These are phyloP conservation scores for human DNA, from an alignment of 2,113 vertebrate genomes.

Conservation along the genomic window DNA sequence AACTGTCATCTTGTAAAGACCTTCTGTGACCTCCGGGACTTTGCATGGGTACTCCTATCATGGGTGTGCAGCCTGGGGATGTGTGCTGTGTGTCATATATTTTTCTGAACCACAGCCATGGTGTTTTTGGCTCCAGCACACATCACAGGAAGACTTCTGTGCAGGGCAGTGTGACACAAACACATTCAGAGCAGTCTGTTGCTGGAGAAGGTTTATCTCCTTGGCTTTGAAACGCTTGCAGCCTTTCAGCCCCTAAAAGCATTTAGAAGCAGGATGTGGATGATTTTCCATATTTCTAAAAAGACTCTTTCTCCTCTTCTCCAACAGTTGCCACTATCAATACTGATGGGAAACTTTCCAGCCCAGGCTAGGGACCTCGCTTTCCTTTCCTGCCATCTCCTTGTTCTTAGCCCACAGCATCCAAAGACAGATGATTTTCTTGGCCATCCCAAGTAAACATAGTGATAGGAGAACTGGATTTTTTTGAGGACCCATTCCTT, in stretches of 20 bases:
- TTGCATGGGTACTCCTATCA: neutral
- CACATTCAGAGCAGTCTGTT: neutral
- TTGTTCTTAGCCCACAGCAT: neutral
- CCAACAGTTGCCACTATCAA: neutral
- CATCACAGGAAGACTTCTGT: neutral
- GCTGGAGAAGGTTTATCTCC: neutral
- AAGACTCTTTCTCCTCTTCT: neutral
- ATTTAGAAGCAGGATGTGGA: neutral
- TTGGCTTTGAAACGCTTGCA: accelerated
- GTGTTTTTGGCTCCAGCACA: neutral
- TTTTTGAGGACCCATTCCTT: neutral
- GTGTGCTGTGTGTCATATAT: neutral
- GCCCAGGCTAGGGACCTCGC: neutral
- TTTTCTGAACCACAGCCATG: neutral
- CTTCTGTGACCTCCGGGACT: neutral
- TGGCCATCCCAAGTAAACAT: neutral
- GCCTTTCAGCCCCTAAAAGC: neutral
- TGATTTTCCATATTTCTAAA: neutral
- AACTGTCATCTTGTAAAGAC: neutral
- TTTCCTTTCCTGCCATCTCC: neutral
- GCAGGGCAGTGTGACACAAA: neutral
- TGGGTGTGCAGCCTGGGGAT: neutral
- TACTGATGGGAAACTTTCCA: neutral
- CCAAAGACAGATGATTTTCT: neutral
- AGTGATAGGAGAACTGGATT: neutral